These are phyloP conservation scores for Eulemur rufifrons DNA, from an alignment of 2,113 vertebrate genomes.

Conservation along the genomic window DNA sequence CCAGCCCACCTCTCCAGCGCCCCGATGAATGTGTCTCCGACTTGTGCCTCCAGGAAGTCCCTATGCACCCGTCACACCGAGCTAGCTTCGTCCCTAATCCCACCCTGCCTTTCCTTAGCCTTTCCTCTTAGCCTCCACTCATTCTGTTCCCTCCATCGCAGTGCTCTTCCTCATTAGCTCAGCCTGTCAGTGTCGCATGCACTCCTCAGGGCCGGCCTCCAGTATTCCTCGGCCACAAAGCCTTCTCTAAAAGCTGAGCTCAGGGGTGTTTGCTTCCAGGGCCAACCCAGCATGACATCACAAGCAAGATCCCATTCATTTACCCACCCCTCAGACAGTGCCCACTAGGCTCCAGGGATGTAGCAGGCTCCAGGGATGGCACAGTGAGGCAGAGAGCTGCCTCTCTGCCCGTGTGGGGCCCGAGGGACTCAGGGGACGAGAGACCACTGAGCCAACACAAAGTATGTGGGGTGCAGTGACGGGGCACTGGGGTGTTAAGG, in stretches of 20 bases:
- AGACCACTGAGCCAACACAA: background rate
- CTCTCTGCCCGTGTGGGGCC: too few relatives aligned
- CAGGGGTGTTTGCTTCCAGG: background rate
- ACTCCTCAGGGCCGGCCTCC: background rate
- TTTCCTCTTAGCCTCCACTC: background rate
- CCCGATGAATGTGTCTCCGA: accelerated
- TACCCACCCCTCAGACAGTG: background rate
- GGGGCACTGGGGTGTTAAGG: background rate
- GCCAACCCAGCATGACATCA: accelerated
- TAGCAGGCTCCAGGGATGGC: background rate
- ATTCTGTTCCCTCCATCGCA: background rate
- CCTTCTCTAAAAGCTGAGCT: background rate
- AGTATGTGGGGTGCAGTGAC: background rate
- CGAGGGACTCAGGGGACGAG: background rate
- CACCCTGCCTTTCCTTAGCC: too few relatives aligned
- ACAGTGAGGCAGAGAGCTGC: background rate
- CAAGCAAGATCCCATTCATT: background rate
- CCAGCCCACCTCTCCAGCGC: accelerated
- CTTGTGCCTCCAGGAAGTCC: accelerated
- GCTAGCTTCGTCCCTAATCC: accelerated
- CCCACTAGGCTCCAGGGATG: background rate
- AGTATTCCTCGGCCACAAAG: accelerated
- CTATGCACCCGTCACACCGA: accelerated
- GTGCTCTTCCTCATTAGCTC: background rate
- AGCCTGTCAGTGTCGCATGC: accelerated